Conservation (phyloP, 2,797 vertebrate genomes). For the Holocentrus rufus region DNA sequence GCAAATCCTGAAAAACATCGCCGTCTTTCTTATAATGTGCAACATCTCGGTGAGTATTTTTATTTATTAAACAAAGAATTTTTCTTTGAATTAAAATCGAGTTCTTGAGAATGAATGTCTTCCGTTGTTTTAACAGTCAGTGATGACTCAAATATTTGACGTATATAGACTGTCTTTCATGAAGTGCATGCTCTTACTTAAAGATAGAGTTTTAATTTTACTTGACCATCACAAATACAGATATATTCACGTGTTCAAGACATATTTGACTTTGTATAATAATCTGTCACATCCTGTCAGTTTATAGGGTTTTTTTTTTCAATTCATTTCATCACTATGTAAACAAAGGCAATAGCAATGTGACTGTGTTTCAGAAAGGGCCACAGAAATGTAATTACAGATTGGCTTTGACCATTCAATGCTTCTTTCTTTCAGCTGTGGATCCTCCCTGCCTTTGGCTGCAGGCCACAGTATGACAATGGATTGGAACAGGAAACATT, state of each 20-base stretch:
- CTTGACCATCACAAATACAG: not conserved
- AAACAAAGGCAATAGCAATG: not conserved
- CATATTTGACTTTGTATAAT: not conserved
- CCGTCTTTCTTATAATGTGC: conserved; percentile 92
- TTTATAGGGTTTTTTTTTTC: not conserved
- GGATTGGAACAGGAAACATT: conserved; percentile 92
- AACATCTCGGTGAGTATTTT: conserved; percentile 91
- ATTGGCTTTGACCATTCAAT: not conserved
- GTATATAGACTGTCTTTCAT: no score
- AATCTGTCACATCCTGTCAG: not conserved
- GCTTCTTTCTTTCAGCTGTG: conserved; percentile 85
- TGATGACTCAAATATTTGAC: no score
- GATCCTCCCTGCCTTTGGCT: conserved; percentile 96
- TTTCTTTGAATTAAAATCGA: no score
- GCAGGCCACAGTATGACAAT: conserved; percentile 95
- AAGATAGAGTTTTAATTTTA: not conserved
- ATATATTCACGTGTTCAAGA: not conserved
- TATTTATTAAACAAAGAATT: not conserved
- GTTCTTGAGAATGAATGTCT: no score
- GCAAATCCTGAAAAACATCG: conserved; percentile 90
- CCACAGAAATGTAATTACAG: not conserved
- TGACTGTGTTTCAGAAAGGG: not conserved
- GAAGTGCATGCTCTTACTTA: not conserved
- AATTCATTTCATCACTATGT: not conserved
- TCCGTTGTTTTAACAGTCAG: no score